Evolutionary conservation across 2,113 vertebrate species (phyloP).

Genomic region (Acrocephalus arundinaceus): DNA sequence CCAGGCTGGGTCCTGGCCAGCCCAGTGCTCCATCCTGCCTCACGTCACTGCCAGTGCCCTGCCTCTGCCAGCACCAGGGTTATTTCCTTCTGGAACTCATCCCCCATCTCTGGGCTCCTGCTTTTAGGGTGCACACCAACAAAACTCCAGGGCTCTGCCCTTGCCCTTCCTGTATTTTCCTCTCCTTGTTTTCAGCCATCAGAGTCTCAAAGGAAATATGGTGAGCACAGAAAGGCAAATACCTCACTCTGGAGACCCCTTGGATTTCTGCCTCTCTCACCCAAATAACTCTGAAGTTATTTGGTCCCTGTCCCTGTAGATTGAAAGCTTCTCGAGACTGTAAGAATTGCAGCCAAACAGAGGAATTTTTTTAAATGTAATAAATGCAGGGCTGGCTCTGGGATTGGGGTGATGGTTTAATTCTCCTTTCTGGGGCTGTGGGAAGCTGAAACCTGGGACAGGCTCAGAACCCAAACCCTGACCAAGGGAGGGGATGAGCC

Average conservation of each 20-base stretch:
- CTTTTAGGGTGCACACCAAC: not conserved
- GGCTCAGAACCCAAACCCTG: not conserved
- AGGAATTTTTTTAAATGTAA: not conserved
- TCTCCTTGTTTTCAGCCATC: not conserved
- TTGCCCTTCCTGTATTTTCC: not conserved
- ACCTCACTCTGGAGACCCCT: not conserved
- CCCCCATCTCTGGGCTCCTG: not conserved
- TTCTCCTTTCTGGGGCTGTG: not conserved
- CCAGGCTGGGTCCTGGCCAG: not conserved
- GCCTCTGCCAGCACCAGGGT: not conserved
- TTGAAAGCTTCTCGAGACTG: not conserved
- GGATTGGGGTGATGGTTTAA: not conserved
- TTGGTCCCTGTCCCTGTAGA: not conserved
- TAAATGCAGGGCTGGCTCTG: not conserved
- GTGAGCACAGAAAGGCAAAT: not conserved
- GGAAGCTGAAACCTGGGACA: not conserved
- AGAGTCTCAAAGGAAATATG: fast-evolving
- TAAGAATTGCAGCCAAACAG: not conserved
- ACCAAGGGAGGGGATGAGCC: not conserved
- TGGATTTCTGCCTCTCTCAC: not conserved
- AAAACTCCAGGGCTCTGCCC: not conserved
- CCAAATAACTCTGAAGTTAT: not conserved
- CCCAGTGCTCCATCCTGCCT: not conserved
- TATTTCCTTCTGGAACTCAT: not conserved
- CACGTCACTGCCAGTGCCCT: not conserved